Base-by-base conservation (phyloP, 2,113 vertebrate species). In the Carettochelys insculpta region DNA sequence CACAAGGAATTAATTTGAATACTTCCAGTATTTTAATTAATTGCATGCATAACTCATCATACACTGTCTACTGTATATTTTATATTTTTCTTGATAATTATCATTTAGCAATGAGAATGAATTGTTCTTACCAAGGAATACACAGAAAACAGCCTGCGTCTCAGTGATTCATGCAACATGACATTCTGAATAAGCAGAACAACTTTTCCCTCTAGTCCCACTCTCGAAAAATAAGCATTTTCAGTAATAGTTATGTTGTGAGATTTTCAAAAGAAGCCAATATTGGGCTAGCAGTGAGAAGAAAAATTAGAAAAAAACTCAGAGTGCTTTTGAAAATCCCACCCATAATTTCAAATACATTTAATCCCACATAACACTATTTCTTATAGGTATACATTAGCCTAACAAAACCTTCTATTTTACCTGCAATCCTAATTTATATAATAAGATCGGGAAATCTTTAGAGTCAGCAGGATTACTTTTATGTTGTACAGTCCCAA, bases 51-150 rank as follows among this genome's bases (percentile, higher is more conserved):
- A 87, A 48, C 54, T 56, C 87, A 87, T 45, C 48, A 38, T 34
- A 6, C 83, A 87, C 5, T 29, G 85, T 41, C 52, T 53, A 73
- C 75, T 85, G 82, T 16, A 29, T 22, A 88, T n/a, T 81, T 84
- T 51, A 29, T 0, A 0, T 61, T 94, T 91, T 87, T 83, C 47
- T 47, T 77, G 56, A 90, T 82, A 94, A 94, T 53, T 85, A 94
- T 80, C 76, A 80, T 94, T 90, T 94, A 43, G 81, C 76, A 79
- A 82, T 9, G 50, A 78, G 90, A 97, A 90, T 71, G 4, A 88
- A 54, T 50, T 89, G 83, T 24, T 89, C 81, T 92, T 90, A 87
- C 71, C 79, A 89, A 89, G 90, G 61, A 93, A 76, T n/a, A 51
- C 76, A 80, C 16, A 53, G n/a, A 92, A 89, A 95, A 48, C 38